Evolutionary conservation across 2,797 vertebrate genomes (phyloP).

Genomic region (Microtus californicus): DNA sequence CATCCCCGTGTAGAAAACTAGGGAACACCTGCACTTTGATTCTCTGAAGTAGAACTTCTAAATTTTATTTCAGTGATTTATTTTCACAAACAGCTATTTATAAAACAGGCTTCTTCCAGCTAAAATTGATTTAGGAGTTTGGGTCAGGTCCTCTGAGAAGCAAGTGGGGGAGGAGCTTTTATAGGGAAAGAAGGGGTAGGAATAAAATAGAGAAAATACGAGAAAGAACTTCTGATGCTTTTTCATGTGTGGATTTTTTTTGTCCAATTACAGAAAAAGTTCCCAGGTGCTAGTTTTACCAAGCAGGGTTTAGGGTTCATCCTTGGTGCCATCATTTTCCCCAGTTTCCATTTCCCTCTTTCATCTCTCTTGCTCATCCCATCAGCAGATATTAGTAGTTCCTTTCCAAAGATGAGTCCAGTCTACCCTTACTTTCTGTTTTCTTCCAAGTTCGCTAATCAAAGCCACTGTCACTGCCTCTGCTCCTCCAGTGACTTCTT

Average conservation of each 20-base stretch:
- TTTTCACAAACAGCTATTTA: not conserved
- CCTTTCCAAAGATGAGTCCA: not conserved
- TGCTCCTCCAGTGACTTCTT: not conserved
- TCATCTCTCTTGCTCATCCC: not conserved
- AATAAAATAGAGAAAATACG: not conserved
- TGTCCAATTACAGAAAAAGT: not conserved
- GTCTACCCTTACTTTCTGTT: not conserved
- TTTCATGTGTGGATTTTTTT: not conserved
- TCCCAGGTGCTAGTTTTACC: not conserved
- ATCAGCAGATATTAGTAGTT: not conserved
- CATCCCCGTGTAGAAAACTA: not conserved
- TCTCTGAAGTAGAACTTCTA: not conserved
- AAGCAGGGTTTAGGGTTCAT: not conserved
- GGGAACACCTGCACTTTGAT: not conserved
- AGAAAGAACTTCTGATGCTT: not conserved
- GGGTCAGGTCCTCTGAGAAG: not conserved
- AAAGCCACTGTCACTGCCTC: not conserved
- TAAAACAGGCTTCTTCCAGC: not conserved
- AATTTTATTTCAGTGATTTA: not conserved
- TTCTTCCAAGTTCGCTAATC: not conserved
- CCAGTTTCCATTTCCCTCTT: not conserved
- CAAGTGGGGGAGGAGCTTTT: not conserved
- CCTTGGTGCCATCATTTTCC: not conserved
- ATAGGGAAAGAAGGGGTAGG: not conserved
- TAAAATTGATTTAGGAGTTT: not conserved